Evolutionary conservation across 2,797 vertebrate genomes (phyloP).

Genomic region (Meda fulgida): DNA sequence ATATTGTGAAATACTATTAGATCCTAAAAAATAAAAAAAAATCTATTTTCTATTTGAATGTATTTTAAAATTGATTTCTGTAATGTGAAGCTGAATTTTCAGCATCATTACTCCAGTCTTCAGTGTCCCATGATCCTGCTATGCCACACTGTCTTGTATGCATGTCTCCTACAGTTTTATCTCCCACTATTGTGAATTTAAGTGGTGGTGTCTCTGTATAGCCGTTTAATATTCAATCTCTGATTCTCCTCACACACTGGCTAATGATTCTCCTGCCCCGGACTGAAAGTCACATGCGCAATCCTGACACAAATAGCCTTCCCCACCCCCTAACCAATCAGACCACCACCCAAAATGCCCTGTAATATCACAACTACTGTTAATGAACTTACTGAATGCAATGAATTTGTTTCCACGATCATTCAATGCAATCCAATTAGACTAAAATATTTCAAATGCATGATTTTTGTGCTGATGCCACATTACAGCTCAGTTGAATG

Average conservation of each 20-base stretch:
- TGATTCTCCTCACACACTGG: not conserved
- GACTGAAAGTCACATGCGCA: not conserved
- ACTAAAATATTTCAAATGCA: not conserved
- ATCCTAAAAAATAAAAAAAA: not conserved
- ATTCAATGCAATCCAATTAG: not conserved
- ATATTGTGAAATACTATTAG: not conserved
- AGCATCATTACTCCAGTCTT: not conserved
- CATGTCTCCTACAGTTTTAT: not conserved
- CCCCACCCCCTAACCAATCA: not conserved
- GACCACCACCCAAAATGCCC: not conserved
- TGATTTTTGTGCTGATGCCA: not conserved
- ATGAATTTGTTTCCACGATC: not conserved
- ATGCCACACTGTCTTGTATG: not conserved
- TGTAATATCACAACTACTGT: not conserved
- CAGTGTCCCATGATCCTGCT: not conserved
- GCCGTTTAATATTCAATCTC: not conserved
- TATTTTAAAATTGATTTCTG: not conserved
- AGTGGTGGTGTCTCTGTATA: not conserved
- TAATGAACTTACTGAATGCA: not conserved
- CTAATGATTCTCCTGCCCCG: not conserved
- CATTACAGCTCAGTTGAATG: slow-evolving; percentile 11
- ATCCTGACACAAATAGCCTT: not conserved
- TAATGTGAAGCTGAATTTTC: not conserved
- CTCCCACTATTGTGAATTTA: not conserved
- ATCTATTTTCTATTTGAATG: not conserved